These are phyloP conservation scores for Mactra quadrangularis DNA, from an alignment of 1,140 invertebrate species.

Conservation along the genomic window DNA sequence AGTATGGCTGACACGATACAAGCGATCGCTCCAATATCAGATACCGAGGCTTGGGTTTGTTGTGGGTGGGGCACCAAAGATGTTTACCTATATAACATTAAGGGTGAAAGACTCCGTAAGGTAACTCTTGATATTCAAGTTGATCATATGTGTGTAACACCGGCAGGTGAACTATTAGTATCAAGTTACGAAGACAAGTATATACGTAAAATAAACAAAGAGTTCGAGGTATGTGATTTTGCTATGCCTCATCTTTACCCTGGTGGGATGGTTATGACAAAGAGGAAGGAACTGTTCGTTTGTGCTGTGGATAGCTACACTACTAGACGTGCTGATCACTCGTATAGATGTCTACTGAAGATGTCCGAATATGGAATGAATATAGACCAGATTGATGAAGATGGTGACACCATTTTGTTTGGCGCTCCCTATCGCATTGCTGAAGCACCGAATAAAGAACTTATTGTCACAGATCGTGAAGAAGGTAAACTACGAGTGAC, in stretches of 20 bases:
- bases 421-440: conserved; percentile 67
- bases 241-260: conserved; percentile 65
- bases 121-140: conserved; percentile 68
- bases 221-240: conserved; percentile 65
- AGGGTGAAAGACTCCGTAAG: conserved; percentile 64
- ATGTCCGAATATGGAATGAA: conserved; percentile 67
- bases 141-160: conserved; percentile 64
- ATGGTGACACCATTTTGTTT: conserved; percentile 62
- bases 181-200: conserved; percentile 72
- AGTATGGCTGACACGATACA: conserved; percentile 66
- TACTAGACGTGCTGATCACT: conserved; percentile 60
- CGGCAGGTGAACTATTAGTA: conserved; percentile 64
- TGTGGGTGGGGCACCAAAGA: conserved; percentile 71
- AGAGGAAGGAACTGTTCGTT: conserved; percentile 67
- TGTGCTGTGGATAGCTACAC: conserved; percentile 72
- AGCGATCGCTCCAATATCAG: conserved; percentile 70
- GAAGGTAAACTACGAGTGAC: conserved; percentile 67
- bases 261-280: conserved; percentile 69
- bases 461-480: conserved; percentile 67
- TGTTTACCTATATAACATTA: conserved; percentile 63
- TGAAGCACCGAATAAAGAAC: conserved; percentile 65
- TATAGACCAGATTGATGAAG: conserved; percentile 68
- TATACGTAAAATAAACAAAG: conserved; percentile 67
- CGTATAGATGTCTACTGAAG: conserved; percentile 63
- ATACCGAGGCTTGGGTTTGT: conserved; percentile 69